These are phyloP conservation scores for Anarhynchus alexandrinus DNA, from an alignment of 2,113 vertebrate genomes.

Conservation along the genomic window DNA sequence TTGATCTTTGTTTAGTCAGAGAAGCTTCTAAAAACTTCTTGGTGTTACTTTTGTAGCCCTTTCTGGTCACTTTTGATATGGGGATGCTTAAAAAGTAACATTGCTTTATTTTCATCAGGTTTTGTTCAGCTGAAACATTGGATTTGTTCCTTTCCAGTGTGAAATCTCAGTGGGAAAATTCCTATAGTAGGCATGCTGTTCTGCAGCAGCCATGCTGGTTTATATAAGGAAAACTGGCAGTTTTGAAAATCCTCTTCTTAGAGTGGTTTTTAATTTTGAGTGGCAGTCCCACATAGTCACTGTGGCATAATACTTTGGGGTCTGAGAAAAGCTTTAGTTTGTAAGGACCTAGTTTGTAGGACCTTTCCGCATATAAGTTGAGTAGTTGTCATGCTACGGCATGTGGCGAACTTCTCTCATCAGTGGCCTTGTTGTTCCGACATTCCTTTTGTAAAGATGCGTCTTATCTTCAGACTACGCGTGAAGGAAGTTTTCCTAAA, in stretches of 20 bases:
- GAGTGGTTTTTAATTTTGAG: not conserved
- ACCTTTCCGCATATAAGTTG: accelerated
- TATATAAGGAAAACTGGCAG: not conserved
- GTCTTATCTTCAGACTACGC: not conserved
- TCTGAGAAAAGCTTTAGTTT: not conserved
- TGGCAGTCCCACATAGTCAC: not conserved
- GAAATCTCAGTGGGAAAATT: not conserved
- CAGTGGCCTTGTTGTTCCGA: not conserved
- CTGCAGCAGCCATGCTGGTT: not conserved
- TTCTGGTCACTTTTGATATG: not conserved
- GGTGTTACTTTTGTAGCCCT: not conserved
- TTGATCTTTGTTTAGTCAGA: not conserved
- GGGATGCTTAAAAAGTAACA: not conserved
- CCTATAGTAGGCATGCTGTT: not conserved
- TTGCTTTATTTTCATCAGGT: accelerated
- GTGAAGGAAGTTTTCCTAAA: not conserved
- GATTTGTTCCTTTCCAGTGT: not conserved
- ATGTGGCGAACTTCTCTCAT: not conserved
- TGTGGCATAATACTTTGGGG: not conserved
- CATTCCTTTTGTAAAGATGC: not conserved
- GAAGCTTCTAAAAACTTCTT: not conserved
- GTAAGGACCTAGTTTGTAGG: not conserved
- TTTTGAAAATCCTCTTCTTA: not conserved
- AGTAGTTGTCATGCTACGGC: not conserved
- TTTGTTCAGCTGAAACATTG: not conserved